Evolutionary conservation across 2,113 vertebrate genomes (phyloP).

Genomic region (Chloebia gouldiae): DNA sequence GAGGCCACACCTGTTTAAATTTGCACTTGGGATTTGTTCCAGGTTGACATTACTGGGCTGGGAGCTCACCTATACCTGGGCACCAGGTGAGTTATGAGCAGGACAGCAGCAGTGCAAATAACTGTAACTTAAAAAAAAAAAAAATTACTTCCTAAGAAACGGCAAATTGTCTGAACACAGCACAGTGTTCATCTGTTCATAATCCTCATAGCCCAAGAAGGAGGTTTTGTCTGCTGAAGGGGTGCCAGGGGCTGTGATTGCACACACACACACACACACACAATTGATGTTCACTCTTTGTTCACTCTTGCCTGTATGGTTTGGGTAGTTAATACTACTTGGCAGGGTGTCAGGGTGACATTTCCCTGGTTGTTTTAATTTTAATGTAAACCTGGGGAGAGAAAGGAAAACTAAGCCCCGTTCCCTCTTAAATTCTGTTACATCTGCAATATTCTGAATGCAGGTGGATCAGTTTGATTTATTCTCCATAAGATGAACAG

Average conservation of each 20-base stretch:
- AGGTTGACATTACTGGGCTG: rapidly evolving
- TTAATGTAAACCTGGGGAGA: not conserved
- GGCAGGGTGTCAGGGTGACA: not conserved
- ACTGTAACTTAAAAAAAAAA: no score
- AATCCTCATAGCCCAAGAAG: not conserved
- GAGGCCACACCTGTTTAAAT: not conserved
- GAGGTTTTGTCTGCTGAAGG: not conserved
- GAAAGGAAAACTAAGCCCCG: not conserved
- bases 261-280: rapidly evolving
- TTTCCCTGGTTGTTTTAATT: not conserved
- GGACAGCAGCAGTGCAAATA: not conserved
- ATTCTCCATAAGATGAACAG: not conserved
- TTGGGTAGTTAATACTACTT: not conserved
- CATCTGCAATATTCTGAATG: not conserved
- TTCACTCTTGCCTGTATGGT: not conserved
- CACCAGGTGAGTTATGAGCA: not conserved
- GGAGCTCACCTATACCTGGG: not conserved
- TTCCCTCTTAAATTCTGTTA: not conserved
- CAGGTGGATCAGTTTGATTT: not conserved
- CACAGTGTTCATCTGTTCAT: not conserved
- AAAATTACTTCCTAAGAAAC: not conserved
- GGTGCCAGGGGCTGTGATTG: not conserved
- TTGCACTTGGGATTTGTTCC: not conserved
- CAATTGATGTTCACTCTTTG: not conserved
- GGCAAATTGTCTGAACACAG: not conserved